Base-by-base conservation (phyloP, 53 echinoderm and acorn worm genomes). In the Actinopyga echinites region DNA sequence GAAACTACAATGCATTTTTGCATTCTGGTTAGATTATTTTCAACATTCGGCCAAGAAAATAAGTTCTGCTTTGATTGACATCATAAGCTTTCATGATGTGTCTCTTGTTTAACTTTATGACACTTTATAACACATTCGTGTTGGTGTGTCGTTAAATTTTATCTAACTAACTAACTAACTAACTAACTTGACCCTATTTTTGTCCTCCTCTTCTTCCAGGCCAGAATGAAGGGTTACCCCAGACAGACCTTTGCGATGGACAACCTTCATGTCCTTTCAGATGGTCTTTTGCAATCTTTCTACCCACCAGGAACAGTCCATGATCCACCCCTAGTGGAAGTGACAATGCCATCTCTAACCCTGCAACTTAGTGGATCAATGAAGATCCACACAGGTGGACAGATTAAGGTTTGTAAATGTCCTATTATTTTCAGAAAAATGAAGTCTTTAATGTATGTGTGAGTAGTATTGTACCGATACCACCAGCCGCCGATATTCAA, bases 301-400 rank as follows among this genome's bases (percentile, higher is more conserved):
- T 95, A 90, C 61, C 34, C 79, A 21, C 20, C 59, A 32, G 64
- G 60, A 4, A 54, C 80, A 10, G 65, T 25, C 31, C 68, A 68
- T 30, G 68, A 68, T 22, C 68, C 68, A 32, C 68, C 68, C 2
- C 84, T 86, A 79, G 71, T 83, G 30, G 65, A 68, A 29, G 44
- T 67, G 2, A 75, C 83, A 1, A 64, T 69, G 31, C 95, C 95
- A 69, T 95, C 95, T 5, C 66, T 95, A 53, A 85, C 64, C 13
- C 44, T 95, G 22, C 68, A 74, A n/a, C 83, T 95, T n/a, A 75
- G 55, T 15, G 83, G 86, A 28, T 83, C 79, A 43, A 49, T 95
- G 49, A 87, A 90, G 17, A 85, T 95, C 36, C 92, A 90, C n/a
- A 92, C 95, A 8, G 95, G 95, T 55, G 95, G 95, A 32, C 31